Evolutionary conservation across 2,888 invertebrate species (phyloP).

Genomic region (Luperina nickerlii): DNA sequence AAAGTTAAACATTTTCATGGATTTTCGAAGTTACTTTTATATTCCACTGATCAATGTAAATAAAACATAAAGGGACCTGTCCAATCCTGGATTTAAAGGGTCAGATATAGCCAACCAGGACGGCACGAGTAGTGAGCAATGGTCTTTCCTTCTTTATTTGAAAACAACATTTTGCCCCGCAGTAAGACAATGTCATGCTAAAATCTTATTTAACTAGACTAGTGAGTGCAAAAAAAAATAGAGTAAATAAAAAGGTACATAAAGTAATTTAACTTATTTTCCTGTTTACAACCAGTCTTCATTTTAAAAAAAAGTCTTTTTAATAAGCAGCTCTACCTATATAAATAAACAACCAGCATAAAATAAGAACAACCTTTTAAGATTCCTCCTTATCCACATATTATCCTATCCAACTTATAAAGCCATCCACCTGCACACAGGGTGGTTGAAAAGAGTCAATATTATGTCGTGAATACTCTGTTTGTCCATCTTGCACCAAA

Average conservation of each 20-base stretch:
- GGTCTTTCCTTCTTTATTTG: neutral
- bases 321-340: neutral
- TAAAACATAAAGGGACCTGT: neutral
- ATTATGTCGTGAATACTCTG: conserved; percentile 54
- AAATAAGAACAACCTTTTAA: neutral
- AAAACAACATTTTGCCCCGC: neutral
- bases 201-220: neutral
- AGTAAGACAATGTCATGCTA: neutral
- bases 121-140: no score
- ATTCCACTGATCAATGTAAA: neutral
- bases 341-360: neutral
- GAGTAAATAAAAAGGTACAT: neutral
- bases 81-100: neutral
- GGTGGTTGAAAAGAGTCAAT: conserved; percentile 54
- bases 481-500: conserved; percentile 57
- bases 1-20: neutral
- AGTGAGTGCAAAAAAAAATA: neutral
- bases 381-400: neutral
- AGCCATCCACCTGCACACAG: conserved; percentile 30
- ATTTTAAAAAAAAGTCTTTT: neutral
- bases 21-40: neutral
- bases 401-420: neutral
- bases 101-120: neutral
- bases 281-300: neutral
- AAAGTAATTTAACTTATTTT: neutral